Evolutionary conservation across 2,797 vertebrate species (phyloP).

Genomic region (Steatocranus sp.): DNA sequence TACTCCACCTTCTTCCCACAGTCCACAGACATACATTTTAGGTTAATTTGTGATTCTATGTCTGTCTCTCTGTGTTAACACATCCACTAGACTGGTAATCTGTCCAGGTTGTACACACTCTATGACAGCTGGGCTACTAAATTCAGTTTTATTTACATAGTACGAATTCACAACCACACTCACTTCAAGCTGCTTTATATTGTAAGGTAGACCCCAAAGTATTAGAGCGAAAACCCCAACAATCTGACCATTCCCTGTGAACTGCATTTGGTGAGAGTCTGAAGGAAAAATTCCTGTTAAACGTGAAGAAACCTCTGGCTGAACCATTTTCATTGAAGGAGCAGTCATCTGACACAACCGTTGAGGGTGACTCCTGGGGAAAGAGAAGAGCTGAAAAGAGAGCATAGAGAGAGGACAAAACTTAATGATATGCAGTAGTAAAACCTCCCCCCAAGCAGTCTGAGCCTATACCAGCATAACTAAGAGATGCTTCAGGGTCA

Average conservation of each 20-base stretch:
- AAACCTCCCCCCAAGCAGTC: no score
- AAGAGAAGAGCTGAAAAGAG: not conserved
- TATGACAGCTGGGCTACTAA: not conserved
- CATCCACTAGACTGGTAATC: not conserved
- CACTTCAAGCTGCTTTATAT: not conserved
- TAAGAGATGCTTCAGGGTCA: not conserved
- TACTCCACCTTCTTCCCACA: not conserved
- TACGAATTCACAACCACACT: accelerated
- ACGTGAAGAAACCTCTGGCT: not conserved
- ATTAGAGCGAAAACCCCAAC: not conserved
- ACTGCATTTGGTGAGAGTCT: not conserved
- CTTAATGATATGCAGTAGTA: not conserved
- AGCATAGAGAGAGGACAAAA: not conserved
- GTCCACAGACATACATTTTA: not conserved
- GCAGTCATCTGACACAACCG: not conserved
- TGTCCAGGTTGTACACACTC: not conserved
- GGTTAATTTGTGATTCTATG: not conserved
- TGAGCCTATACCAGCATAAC: not conserved
- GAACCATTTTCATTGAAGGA: not conserved
- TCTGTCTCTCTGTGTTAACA: not conserved
- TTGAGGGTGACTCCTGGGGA: not conserved
- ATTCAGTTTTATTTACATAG: not conserved
- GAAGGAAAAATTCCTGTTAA: not conserved
- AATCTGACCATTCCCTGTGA: not conserved
- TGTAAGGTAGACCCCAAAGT: not conserved